Evolutionary conservation across 2,113 vertebrate species (phyloP).

Genomic region (Egretta garzetta): DNA sequence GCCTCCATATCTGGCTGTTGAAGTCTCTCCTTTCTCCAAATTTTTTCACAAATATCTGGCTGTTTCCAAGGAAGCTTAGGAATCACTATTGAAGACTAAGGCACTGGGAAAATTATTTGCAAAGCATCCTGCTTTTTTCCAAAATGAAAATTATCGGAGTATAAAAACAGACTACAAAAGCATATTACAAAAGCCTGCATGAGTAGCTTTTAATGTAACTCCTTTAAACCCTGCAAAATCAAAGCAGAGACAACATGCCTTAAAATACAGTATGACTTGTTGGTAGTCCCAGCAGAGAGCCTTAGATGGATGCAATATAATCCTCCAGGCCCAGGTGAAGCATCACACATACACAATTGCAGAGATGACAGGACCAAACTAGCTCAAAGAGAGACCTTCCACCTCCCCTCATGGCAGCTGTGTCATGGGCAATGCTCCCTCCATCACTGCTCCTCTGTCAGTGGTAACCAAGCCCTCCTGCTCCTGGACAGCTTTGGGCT

Average conservation of each 20-base stretch:
- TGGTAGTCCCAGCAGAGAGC: neutral
- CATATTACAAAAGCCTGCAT: neutral
- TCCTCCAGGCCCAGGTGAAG: neutral
- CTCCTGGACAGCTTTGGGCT: neutral
- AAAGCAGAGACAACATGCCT: neutral
- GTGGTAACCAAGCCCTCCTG: neutral
- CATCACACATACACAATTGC: neutral
- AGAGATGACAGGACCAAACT: neutral
- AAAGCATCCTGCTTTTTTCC: neutral
- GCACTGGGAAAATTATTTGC: neutral
- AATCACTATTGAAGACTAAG: neutral
- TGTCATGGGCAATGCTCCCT: neutral
- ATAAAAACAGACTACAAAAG: neutral
- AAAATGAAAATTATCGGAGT: neutral
- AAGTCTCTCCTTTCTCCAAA: neutral
- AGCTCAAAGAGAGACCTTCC: neutral
- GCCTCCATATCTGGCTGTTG: neutral
- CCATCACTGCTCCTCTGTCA: neutral
- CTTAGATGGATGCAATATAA: neutral
- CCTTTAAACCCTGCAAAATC: neutral
- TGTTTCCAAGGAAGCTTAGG: neutral
- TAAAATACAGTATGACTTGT: neutral
- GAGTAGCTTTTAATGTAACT: neutral
- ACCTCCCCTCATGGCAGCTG: rapidly evolving
- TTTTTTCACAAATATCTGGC: neutral